A percentile compares a stretch with the other conserved stretches of the same genome.
These are phyloP conservation scores for Papilio demoleus DNA, from an alignment of 2,888 invertebrate species.

Conservation along the genomic window DNA sequence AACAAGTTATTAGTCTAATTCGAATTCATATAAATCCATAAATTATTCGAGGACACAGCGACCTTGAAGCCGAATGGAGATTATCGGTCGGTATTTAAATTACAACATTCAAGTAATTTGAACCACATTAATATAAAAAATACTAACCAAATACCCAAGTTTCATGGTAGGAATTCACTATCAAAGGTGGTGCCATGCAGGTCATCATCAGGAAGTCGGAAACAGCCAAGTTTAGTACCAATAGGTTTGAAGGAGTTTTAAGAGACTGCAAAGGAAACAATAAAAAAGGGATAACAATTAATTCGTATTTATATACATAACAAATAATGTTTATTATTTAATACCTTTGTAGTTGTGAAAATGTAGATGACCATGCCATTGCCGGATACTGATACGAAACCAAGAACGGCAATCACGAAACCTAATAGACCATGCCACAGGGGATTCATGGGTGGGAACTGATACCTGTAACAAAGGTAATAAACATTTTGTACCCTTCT, in stretches of 20 bases:
- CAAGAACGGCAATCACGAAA: constrained; percentile 90
- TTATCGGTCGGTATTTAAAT: not conserved
- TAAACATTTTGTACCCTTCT: not conserved
- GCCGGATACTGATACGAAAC: constrained; percentile 86
- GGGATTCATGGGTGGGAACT: constrained; percentile 94
- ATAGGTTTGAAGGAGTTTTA: constrained; percentile 93
- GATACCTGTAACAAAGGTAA: too few relatives aligned
- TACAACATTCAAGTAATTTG: not conserved
- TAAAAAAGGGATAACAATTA: too few relatives aligned
- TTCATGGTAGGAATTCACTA: constrained; percentile 91
- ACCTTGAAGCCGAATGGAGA: not conserved
- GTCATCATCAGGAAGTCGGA: constrained; percentile 95
- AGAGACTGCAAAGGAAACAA: constrained; percentile 75
- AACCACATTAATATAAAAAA: not conserved
- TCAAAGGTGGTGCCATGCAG: constrained; percentile 90
- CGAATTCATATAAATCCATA: not conserved
- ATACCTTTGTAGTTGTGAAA: constrained; percentile 88
- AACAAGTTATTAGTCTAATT: too few relatives aligned
- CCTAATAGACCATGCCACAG: constrained; percentile 93
- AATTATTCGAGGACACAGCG: too few relatives aligned
- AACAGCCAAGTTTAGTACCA: constrained; percentile 94
- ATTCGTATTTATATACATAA: too few relatives aligned
- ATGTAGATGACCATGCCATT: constrained; percentile 91
- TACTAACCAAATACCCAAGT: constrained; percentile 85
- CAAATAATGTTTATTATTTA: too few relatives aligned